These are phyloP conservation scores for Mormoops blainvillei DNA, from an alignment of 2,113 vertebrate species.

Conservation along the genomic window DNA sequence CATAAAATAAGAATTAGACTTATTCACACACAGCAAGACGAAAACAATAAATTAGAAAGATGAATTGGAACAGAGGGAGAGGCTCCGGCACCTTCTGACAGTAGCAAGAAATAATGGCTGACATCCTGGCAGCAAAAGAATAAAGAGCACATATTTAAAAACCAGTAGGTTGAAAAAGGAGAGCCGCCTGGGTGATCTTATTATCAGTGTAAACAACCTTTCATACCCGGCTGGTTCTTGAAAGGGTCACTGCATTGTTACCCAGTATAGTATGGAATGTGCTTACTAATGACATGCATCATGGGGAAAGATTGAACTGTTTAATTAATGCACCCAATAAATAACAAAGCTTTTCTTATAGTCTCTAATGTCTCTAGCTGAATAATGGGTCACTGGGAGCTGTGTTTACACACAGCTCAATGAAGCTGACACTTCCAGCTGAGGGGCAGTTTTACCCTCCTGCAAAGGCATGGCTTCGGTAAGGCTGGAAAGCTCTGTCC, in stretches of 20 bases:
- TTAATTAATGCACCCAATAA: neutral
- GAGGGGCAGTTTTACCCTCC: neutral
- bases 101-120: neutral
- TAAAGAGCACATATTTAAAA: neutral
- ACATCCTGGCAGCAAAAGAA: neutral
- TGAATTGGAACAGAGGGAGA: neutral
- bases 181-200: neutral
- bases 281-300: neutral
- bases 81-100: neutral
- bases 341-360: neutral
- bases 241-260: neutral
- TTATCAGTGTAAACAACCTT: neutral
- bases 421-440: neutral
- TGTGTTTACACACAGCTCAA: neutral
- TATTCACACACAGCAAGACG: neutral
- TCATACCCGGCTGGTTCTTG: neutral
- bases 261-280: neutral
- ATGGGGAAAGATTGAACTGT: neutral
- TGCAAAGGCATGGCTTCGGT: neutral
- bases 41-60: neutral
- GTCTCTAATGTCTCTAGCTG: neutral
- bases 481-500: neutral
- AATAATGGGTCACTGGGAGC: neutral
- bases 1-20: no score
- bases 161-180: neutral